Evolutionary conservation across 2,797 vertebrate species (phyloP).

Genomic region (Varecia variegata): DNA sequence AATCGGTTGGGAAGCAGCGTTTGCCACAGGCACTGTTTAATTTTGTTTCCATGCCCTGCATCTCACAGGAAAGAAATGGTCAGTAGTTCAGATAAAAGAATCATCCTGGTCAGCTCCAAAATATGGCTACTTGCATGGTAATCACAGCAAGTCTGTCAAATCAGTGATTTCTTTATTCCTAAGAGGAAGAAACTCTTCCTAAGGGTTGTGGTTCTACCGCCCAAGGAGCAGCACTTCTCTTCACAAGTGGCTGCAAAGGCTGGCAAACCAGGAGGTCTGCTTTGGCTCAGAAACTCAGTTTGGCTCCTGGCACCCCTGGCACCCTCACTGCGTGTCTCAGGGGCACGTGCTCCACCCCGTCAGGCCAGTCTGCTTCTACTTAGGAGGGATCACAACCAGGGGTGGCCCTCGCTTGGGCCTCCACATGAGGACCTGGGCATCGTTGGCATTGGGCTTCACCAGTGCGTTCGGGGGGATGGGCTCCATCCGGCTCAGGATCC

Average conservation of each 20-base stretch:
- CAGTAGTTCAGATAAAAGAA: conserved; percentile 70
- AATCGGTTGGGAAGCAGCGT: conserved; percentile 77
- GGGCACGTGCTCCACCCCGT: background rate
- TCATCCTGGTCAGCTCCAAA: conserved; percentile 75
- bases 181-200: conserved; percentile 36
- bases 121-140: conserved; percentile 56
- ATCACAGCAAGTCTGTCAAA: conserved; percentile 76
- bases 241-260: conserved; percentile 77
- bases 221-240: conserved; percentile 70
- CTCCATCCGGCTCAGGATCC: conserved; percentile 96
- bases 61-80: conserved; percentile 70
- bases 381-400: conserved; percentile 95
- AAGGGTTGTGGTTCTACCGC: conserved; percentile 70
- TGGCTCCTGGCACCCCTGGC: conserved; percentile 55
- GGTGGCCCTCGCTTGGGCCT: conserved; percentile 94
- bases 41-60: conserved; percentile 63
- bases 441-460: conserved; percentile 97
- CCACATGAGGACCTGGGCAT: conserved; percentile 99
- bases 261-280: conserved; percentile 80
- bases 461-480: conserved; percentile 95
- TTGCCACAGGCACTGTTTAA: conserved; percentile 78
- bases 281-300: conserved; percentile 82
- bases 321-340: conserved; percentile 57
- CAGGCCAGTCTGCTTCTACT: conserved; percentile 83
- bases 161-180: conserved; percentile 63